These are phyloP conservation scores for Coregonus sp. DNA, from an alignment of 2,797 vertebrate genomes.

Conservation along the genomic window DNA sequence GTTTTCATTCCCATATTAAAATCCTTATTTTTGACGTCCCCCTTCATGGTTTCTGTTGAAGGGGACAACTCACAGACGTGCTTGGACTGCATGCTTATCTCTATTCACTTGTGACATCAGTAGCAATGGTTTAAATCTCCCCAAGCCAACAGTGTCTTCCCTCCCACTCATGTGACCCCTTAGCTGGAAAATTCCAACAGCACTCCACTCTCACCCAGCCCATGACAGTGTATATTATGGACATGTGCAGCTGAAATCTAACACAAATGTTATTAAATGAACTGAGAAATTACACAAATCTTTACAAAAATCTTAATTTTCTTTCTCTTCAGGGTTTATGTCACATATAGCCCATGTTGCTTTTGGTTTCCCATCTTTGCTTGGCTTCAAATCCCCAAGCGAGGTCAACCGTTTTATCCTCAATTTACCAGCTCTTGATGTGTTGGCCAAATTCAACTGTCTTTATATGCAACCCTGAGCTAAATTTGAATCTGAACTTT, in stretches of 20 bases:
- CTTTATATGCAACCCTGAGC: not conserved
- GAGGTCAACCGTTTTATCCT: not conserved
- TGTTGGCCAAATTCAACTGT: too few species aligned
- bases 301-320: too few species aligned
- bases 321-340: too few species aligned
- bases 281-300: not conserved
- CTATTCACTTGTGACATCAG: slow-evolving; percentile 18
- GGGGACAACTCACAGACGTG: not conserved
- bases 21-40: slow-evolving; percentile 8
- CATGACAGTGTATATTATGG: slow-evolving; percentile 13
- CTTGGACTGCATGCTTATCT: slow-evolving; percentile 29
- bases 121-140: slow-evolving; percentile 41
- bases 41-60: not conserved
- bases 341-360: not conserved
- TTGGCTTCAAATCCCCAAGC: not conserved
- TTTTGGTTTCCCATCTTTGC: not conserved
- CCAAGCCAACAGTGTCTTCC: slow-evolving; percentile 9
- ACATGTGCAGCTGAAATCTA: slow-evolving; percentile 38
- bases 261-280: not conserved
- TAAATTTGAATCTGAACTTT: not conserved
- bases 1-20: slow-evolving; percentile 35
- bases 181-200: slow-evolving; percentile 21
- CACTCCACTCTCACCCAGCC: not conserved
- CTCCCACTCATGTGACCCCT: not conserved
- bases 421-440: too few species aligned